Conservation (phyloP, 2,797 vertebrate genomes). For the Siniperca scherzeri region DNA sequence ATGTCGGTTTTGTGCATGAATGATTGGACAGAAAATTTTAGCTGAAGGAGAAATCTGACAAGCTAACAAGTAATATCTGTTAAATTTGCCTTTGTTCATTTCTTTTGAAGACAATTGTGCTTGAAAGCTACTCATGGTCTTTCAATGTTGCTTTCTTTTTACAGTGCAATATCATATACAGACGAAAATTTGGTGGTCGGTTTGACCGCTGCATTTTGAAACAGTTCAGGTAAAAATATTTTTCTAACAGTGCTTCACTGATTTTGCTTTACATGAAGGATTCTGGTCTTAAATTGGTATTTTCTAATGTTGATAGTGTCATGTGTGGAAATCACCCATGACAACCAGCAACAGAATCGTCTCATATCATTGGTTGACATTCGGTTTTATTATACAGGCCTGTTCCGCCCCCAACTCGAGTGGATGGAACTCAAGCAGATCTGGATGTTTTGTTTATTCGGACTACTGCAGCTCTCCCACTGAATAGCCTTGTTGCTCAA, state of each 20-base stretch:
- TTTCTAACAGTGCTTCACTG: background rate
- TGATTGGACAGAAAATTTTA: background rate
- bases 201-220: background rate
- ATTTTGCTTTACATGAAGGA: background rate
- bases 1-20: background rate
- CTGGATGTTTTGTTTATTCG: background rate
- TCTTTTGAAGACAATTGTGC: no score
- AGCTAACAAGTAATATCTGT: background rate
- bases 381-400: background rate
- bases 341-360: no score
- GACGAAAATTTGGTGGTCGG: fast-evolving
- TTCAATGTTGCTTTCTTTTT: background rate
- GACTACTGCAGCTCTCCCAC: background rate
- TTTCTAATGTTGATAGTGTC: no score
- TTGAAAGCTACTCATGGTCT: background rate
- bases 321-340: background rate
- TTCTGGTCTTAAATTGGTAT: background rate
- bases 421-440: fast-evolving
- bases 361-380: background rate
- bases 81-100: background rate
- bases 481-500: background rate
- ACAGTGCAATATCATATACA: background rate
- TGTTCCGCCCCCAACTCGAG: fast-evolving
- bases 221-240: background rate
- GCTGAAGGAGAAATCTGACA: background rate